A percentile compares a stretch with the other conserved stretches of the same genome.
phyloP scores from a whole-genome alignment of 2,113 vertebrate genomes.

The Syrmaticus mikado region DNA sequence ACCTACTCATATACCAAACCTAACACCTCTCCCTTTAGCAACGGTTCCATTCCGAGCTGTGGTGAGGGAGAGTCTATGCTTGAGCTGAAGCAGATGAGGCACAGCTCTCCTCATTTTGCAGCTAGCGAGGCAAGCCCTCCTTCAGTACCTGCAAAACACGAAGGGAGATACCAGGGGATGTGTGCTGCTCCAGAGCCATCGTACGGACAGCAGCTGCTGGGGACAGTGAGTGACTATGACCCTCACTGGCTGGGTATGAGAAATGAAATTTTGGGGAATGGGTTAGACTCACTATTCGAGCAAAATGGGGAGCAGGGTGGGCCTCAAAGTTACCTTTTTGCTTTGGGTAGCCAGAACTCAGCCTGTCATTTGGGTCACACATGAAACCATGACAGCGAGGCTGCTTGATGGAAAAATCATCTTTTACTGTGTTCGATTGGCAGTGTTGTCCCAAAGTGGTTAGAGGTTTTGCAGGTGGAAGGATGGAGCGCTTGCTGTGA shows the following conservation, averaged over 20 bases:
- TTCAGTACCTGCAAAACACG: not conserved
- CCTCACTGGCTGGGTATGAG: not conserved
- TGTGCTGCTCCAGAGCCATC: not conserved
- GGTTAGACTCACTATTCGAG: conserved; percentile 9
- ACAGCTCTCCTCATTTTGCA: not conserved
- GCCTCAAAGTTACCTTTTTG: conserved; percentile 25
- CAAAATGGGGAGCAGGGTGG: not conserved
- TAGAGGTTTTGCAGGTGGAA: not conserved
- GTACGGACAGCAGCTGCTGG: conserved; percentile 30
- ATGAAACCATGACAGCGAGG: not conserved
- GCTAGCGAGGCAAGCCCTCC: not conserved
- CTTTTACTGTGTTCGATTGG: rapidly evolving
- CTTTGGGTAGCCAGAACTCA: conserved; percentile 26
- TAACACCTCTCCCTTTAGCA: not conserved
- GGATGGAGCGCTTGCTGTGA: not conserved
- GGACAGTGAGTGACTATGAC: not conserved
- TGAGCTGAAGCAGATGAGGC: not conserved
- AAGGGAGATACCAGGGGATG: not conserved
- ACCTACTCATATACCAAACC: not conserved
- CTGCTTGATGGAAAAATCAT: not conserved
- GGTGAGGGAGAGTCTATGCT: not conserved
- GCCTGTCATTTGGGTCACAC: conserved; percentile 27
- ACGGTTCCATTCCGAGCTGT: not conserved
- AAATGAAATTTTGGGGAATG: conserved; percentile 47
- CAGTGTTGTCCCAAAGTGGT: not conserved